Base-by-base conservation (phyloP, 2,113 vertebrate genomes). In the Cettia cetti region DNA sequence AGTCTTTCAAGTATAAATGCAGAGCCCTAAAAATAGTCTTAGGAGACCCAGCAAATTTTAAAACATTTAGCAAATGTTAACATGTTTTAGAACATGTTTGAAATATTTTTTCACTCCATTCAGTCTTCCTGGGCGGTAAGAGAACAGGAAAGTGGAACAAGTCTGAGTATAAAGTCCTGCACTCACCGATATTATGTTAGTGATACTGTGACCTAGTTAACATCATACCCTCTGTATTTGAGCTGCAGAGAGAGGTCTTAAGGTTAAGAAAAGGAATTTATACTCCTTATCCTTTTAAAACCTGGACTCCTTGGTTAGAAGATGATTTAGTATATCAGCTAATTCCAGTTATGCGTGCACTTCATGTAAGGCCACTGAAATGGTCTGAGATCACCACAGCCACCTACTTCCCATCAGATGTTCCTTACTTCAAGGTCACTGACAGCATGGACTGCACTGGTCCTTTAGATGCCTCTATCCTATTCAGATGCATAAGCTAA, bases 1-100 rank as follows among this genome's bases (percentile, higher is more conserved):
- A 63, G 30, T 37, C 9, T 24, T 65, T 81, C 44, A 78, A n/a
- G 37, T 39, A 66, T 6, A 86, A 95, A 69, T 2, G 49, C 6
- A 47, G 10, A 71, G 39, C 33, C 14, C 28, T 70, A 66, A 7
- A 83, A 68, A 61, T n/a, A 20, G 7, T n/a, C 33, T 80, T 20
- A 33, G 0, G 1, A 64, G 47, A 44, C 2, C 6, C n/a, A 74
- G 37, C 0, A 65, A 30, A 71, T 63, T 49, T 87, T 14, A 49
- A 72, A 87, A n/a, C 6, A 37, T 42, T 86, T 31, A 31, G 22
- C 30, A 66, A 42, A 42, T 8, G 17, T 56, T 49, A 72, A 15
- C 1, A n/a, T 21, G 47, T 39, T 64, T 76, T 22, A 56, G 78
- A 92, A 30, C 3, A 39, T 63, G 80, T 35, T 17, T 71, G 26